A percentile compares a stretch with the other conserved stretches of the same genome.
phyloP scores from a whole-genome alignment of 2,888 invertebrate species.

The Mamestra brassicae region DNA sequence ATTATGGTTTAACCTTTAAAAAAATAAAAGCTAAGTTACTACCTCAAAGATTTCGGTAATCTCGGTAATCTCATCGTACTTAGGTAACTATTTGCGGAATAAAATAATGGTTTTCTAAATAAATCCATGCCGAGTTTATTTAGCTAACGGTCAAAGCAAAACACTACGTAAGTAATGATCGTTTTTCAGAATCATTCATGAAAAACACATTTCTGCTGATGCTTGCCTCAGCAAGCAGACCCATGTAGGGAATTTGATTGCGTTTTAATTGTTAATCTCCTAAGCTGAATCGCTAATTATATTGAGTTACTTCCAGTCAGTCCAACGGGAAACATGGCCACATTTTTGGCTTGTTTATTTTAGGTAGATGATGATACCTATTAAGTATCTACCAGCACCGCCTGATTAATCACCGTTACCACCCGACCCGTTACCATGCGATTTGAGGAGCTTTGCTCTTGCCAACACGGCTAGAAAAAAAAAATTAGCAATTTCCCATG shows the following conservation, averaged over 20 bases:
- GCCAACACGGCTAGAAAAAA: neutral
- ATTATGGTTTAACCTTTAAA: slow-evolving; percentile 3
- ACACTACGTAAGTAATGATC: slow-evolving; percentile 4
- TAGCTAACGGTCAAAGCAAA: slow-evolving; percentile 3
- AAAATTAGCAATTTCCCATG: neutral
- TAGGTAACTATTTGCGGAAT: slow-evolving; percentile 10
- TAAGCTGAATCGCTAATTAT: neutral
- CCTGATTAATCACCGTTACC: neutral
- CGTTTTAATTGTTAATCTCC: neutral
- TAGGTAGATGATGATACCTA: neutral
- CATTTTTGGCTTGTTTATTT: neutral
- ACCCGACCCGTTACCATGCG: no score
- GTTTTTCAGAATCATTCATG: slow-evolving; percentile 7
- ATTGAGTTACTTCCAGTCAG: neutral
- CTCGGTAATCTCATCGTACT: neutral
- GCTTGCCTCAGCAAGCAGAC: neutral
- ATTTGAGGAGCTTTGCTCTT: neutral
- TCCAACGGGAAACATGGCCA: neutral
- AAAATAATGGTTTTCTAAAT: slow-evolving; percentile 29
- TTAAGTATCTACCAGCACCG: neutral
- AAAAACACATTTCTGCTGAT: neutral
- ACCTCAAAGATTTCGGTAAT: neutral
- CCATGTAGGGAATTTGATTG: neutral
- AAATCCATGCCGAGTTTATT: slow-evolving; percentile 10
- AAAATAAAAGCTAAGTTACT: slow-evolving; percentile 3